These are phyloP conservation scores for Meriones psammophilus DNA, from an alignment of 2,797 vertebrate species.

Conservation along the genomic window DNA sequence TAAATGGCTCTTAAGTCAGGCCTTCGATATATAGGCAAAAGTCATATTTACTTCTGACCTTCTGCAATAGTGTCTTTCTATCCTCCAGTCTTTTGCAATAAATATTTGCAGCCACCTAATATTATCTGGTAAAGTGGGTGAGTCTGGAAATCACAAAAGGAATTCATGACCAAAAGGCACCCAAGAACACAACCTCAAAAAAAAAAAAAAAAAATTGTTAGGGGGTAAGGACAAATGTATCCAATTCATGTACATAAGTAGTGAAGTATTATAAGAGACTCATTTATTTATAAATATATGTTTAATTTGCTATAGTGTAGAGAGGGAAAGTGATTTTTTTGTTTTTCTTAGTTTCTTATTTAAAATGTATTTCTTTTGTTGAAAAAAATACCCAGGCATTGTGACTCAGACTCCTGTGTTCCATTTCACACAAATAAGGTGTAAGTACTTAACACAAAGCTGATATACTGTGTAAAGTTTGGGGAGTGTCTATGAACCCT, in stretches of 20 bases:
- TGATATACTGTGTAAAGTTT: neutral
- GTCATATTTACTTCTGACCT: neutral
- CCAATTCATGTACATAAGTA: neutral
- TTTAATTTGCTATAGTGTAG: neutral
- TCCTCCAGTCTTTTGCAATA: neutral
- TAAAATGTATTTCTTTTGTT: neutral
- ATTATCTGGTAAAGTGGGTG: neutral
- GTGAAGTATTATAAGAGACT: neutral
- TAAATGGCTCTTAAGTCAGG: neutral
- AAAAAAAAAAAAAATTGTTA: neutral
- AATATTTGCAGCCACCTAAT: too few relatives aligned
- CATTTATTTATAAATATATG: neutral
- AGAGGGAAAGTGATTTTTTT: neutral
- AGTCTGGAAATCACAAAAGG: neutral
- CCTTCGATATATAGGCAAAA: neutral
- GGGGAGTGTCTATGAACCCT: fast-evolving
- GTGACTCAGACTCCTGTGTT: neutral
- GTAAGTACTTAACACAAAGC: neutral
- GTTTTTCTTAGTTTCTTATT: neutral
- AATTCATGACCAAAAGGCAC: neutral
- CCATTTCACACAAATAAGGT: too few relatives aligned
- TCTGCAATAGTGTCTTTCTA: too few relatives aligned
- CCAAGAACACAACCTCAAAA: neutral
- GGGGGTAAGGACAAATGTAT: neutral
- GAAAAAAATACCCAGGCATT: neutral